Conservation (phyloP, 2,888 invertebrate species). For the Tetragnatha montana region DNA sequence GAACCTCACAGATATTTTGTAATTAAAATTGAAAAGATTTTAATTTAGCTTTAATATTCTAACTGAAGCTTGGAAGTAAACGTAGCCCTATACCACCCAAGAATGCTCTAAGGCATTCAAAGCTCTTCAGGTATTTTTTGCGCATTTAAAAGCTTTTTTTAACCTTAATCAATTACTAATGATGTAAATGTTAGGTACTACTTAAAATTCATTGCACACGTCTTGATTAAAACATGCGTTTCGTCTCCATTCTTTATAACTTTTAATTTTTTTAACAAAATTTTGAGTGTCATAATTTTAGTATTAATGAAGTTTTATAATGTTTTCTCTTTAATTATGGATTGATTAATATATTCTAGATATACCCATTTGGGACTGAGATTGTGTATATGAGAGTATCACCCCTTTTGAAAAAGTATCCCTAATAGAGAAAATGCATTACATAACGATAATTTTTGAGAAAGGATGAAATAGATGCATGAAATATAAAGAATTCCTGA, state of each 20-base stretch:
- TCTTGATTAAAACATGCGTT: background rate
- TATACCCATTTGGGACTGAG: too few species aligned
- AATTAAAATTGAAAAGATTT: conserved; percentile 27
- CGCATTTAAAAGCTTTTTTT: background rate
- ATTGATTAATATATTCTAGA: too few species aligned
- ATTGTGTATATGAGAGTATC: too few species aligned
- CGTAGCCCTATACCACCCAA: background rate
- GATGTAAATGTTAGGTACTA: background rate
- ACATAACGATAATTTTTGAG: too few species aligned
- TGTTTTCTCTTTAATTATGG: too few species aligned
- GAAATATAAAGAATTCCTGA: too few species aligned
- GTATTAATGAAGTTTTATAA: background rate
- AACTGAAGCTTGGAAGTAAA: background rate
- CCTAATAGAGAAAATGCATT: too few species aligned
- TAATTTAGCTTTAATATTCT: conserved; percentile 26
- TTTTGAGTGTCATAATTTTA: background rate
- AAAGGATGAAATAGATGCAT: too few species aligned
- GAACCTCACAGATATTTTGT: conserved; percentile 12
- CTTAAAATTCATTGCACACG: background rate
- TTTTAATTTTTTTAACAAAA: background rate
- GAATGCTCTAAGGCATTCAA: background rate
- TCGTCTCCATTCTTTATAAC: background rate
- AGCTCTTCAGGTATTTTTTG: background rate
- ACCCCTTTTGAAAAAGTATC: too few species aligned
- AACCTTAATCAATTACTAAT: background rate